A percentile compares a stretch with the other conserved stretches of the same genome.
phyloP scores from a whole-genome alignment of 2,797 vertebrate genomes.

The Helicolenus hilgendorfi region DNA sequence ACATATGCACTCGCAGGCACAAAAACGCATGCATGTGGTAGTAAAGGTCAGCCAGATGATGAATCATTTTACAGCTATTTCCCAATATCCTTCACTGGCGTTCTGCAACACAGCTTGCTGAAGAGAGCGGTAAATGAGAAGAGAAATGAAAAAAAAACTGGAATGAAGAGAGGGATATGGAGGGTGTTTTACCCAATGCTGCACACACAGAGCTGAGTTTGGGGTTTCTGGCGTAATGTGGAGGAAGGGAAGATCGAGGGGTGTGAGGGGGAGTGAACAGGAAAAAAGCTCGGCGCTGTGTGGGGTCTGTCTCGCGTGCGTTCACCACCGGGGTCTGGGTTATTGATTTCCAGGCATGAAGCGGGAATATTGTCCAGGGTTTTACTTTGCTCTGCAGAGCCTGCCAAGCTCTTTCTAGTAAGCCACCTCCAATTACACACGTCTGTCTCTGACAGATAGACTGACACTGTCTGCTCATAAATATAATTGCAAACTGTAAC shows the following conservation, averaged over 20 bases:
- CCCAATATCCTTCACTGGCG: conserved; percentile 56
- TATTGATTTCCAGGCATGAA: conserved; percentile 87
- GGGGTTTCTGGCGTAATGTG: conserved; percentile 47
- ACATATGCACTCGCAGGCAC: conserved; percentile 42
- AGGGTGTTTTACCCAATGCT: neutral
- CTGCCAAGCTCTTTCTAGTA: conserved; percentile 81
- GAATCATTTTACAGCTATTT: conserved; percentile 89
- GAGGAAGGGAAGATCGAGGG: conserved; percentile 26
- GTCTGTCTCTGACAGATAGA: conserved; percentile 42
- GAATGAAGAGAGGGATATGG: neutral
- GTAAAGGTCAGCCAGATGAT: conserved; percentile 90
- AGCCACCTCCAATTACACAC: conserved; percentile 66
- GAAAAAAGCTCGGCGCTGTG: conserved; percentile 65
- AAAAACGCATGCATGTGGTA: conserved; percentile 84
- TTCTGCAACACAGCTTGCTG: conserved; percentile 24
- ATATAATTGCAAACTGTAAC: conserved; percentile 12
- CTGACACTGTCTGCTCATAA: conserved; percentile 37
- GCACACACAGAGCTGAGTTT: conserved; percentile 31
- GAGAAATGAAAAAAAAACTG: conserved; percentile 18
- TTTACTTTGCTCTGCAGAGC: conserved; percentile 69
- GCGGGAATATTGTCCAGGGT: conserved; percentile 80
- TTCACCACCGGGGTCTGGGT: conserved; percentile 77
- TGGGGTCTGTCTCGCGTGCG: conserved; percentile 83
- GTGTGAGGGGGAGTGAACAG: conserved; percentile 32
- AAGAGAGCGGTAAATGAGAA: conserved; percentile 49